Evolutionary conservation across 2,797 vertebrate genomes (phyloP).

Genomic region (Muscicapa striata): DNA sequence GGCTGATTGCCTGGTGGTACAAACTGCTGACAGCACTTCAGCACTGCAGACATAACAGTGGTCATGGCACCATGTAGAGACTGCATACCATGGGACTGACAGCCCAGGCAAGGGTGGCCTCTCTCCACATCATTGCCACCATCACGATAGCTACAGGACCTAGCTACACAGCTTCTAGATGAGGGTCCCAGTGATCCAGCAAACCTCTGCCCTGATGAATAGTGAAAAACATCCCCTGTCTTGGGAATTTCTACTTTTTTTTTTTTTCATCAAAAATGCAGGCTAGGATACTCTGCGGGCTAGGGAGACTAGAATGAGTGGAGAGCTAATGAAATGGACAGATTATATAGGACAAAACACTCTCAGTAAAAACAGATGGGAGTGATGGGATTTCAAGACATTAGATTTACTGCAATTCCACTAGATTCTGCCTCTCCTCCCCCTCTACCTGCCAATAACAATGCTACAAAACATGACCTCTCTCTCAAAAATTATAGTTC

Average conservation of each 20-base stretch:
- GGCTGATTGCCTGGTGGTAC: background rate
- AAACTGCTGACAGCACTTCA: background rate
- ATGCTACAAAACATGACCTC: background rate
- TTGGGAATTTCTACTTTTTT: too few species aligned
- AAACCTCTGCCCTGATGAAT: too few species aligned
- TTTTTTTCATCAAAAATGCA: too few species aligned
- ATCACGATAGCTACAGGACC: background rate
- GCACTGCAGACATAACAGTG: fast-evolving
- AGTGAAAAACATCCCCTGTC: too few species aligned
- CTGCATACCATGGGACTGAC: background rate
- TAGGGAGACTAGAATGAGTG: too few species aligned
- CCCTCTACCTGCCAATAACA: background rate
- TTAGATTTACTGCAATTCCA: background rate
- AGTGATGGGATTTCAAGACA: too few species aligned
- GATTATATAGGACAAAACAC: too few species aligned
- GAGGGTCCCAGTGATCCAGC: background rate
- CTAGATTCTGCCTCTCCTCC: background rate
- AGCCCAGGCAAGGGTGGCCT: background rate
- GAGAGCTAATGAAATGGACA: too few species aligned
- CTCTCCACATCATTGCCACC: background rate
- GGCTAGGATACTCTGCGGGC: too few species aligned
- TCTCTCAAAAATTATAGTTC: background rate
- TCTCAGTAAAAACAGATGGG: too few species aligned
- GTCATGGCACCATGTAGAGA: fast-evolving
- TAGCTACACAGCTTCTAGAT: background rate